A percentile compares a stretch with the other conserved stretches of the same genome.
phyloP scores from a whole-genome alignment of 2,113 vertebrate species.

The Sclerurus mexicanus region DNA sequence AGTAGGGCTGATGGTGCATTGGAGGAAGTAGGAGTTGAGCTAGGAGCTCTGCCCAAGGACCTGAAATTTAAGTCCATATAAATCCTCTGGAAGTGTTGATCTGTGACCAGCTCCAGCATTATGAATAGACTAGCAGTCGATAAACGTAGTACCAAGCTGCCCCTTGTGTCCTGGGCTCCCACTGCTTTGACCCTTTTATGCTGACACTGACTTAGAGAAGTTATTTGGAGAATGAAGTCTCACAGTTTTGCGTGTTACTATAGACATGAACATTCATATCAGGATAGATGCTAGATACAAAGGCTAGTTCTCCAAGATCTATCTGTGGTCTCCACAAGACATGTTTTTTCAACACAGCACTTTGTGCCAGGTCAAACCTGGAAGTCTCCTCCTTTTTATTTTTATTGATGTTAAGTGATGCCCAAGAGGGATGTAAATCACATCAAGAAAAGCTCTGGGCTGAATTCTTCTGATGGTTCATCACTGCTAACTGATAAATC shows the following conservation, averaged over 20 bases:
- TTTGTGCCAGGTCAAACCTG: neutral
- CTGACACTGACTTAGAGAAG: too few relatives aligned
- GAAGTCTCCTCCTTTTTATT: neutral
- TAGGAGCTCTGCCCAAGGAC: too few relatives aligned
- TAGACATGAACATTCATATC: neutral
- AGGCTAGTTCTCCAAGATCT: neutral
- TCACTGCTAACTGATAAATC: constrained; percentile 1
- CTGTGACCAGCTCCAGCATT: too few relatives aligned
- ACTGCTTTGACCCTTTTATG: too few relatives aligned
- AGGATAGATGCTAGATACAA: neutral
- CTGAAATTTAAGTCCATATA: too few relatives aligned
- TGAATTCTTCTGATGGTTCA: neutral
- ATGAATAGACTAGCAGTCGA: too few relatives aligned
- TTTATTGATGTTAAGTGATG: neutral
- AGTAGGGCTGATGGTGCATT: too few relatives aligned
- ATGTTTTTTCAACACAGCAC: neutral
- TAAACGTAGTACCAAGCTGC: too few relatives aligned
- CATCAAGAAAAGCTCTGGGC: neutral
- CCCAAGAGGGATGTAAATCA: neutral
- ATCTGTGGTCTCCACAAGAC: neutral
- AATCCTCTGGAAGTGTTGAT: too few relatives aligned
- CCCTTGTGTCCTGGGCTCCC: too few relatives aligned
- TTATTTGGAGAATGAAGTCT: too few relatives aligned
- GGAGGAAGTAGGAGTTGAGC: too few relatives aligned
- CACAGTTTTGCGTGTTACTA: neutral